phyloP scores from a whole-genome alignment of 2,888 invertebrate species.

The Nomada fabriciana region DNA sequence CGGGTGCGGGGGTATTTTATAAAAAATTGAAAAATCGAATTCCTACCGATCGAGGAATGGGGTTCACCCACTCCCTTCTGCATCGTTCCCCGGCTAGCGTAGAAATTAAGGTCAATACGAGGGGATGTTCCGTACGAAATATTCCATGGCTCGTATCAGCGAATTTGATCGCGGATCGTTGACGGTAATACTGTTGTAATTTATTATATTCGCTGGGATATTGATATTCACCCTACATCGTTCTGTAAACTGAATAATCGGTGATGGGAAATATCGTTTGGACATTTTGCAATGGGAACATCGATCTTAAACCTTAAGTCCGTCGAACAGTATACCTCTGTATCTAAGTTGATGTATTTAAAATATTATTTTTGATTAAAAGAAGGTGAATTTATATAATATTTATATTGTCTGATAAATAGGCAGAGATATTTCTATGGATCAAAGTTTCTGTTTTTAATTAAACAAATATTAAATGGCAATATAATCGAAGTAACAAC shows the following conservation, averaged over 20 bases:
- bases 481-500: not conserved
- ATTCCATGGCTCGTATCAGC: slow-evolving; percentile 20
- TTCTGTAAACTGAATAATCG: slow-evolving; percentile 1
- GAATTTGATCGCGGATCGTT: slow-evolving; percentile 12
- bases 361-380: not conserved
- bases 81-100: slow-evolving; percentile 6
- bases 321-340: not conserved
- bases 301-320: not conserved
- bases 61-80: not conserved
- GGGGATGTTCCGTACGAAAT: slow-evolving; percentile 14
- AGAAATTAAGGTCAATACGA: slow-evolving; percentile 43
- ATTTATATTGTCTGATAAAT: no score
- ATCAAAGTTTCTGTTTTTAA: no score
- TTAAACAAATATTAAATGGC: no score
- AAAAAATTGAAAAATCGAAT: slow-evolving; percentile 46
- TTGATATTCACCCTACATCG: not conserved
- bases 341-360: not conserved
- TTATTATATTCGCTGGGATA: slow-evolving; percentile 28
- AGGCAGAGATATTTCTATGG: no score
- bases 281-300: not conserved
- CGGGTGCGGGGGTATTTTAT: slow-evolving; percentile 23
- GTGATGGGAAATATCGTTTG: not conserved
- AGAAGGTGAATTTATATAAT: no score
- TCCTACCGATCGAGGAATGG: slow-evolving; percentile 26
- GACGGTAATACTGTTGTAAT: slow-evolving; percentile 36